Conservation (phyloP, 2,888 invertebrate genomes). For the Synanthedon vespiformis region DNA sequence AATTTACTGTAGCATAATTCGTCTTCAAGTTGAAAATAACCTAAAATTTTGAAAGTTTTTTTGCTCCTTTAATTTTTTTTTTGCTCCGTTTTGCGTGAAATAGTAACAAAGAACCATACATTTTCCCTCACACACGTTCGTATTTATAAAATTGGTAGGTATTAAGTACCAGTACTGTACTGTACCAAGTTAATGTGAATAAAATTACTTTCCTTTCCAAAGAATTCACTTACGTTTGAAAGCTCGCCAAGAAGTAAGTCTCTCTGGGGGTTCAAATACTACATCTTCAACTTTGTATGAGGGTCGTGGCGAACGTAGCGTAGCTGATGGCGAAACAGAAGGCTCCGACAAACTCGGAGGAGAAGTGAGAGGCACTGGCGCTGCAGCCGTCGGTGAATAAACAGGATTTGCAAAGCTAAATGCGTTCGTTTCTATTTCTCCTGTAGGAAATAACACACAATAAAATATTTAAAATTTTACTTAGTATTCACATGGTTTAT, state of each 20-base stretch:
- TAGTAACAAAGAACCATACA: no score
- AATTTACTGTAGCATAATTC: no score
- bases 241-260: constrained; percentile 52
- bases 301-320: constrained; percentile 56
- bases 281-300: constrained; percentile 84
- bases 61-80: no score
- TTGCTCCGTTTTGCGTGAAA: no score
- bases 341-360: constrained; percentile 20
- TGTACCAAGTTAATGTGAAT: no score
- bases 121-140: no score
- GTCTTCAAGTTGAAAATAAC: no score
- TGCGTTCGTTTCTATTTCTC: constrained; percentile 65
- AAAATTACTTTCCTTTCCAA: no score
- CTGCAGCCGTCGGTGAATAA: constrained; percentile 76
- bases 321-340: constrained; percentile 27
- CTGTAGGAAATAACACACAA: constrained; percentile 16
- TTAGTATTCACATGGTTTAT: neutral
- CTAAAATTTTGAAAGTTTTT: no score
- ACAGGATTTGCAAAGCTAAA: constrained; percentile 88
- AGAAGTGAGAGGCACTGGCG: constrained; percentile 23
- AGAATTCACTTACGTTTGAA: constrained; percentile 41
- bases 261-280: constrained; percentile 73
- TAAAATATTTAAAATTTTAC: neutral
- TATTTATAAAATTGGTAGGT: neutral
- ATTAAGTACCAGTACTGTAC: no score